Evolutionary conservation across 2,113 vertebrate species (phyloP).

Genomic region (Mionectes macconnelli): DNA sequence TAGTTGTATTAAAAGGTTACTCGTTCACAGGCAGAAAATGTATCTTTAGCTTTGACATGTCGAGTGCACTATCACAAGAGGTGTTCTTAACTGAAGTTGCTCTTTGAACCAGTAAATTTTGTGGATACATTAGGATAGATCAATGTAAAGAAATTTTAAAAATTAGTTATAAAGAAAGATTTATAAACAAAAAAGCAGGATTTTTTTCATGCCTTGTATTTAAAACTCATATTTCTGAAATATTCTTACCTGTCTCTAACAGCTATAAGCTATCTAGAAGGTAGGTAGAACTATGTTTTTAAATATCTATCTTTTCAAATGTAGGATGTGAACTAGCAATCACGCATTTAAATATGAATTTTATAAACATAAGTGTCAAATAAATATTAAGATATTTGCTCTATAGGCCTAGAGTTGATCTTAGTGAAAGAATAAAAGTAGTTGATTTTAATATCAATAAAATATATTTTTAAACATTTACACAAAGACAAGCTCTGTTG

Average conservation of each 20-base stretch:
- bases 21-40: neutral
- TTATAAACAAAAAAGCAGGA: neutral
- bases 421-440: neutral
- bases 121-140: neutral
- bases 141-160: neutral
- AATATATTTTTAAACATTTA: neutral
- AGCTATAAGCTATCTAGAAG: neutral
- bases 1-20: conserved; percentile 37
- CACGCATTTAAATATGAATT: neutral
- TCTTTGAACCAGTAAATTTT: neutral
- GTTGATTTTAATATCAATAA: neutral
- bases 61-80: neutral
- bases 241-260: neutral
- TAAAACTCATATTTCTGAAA: neutral
- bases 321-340: neutral
- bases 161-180: neutral
- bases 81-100: neutral
- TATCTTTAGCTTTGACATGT: neutral
- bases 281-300: neutral
- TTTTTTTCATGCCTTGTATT: neutral
- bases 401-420: neutral
- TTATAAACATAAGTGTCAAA: neutral
- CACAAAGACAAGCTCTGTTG: neutral
- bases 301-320: neutral
- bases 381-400: neutral